Percentiles rank a stretch among this genome's conserved stretches.
phyloP scores from a whole-genome alignment of 2,888 invertebrate species.

The Peribatodes rhomboidaria region DNA sequence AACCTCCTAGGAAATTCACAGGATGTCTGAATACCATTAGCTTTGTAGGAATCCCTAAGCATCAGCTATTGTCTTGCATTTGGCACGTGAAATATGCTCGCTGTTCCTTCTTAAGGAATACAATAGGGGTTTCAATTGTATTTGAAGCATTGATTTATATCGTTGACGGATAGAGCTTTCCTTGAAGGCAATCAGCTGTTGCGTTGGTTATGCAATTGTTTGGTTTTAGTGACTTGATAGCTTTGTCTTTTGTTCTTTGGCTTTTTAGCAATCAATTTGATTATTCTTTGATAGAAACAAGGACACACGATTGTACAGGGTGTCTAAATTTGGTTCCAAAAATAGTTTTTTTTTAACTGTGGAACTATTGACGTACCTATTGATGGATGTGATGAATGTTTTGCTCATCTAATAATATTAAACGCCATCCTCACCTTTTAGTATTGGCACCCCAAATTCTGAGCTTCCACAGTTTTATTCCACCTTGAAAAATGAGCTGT shows the following conservation, averaged over 20 bases:
- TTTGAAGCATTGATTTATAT: conserved; percentile 74
- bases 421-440: too few species aligned
- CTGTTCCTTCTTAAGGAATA: conserved; percentile 65
- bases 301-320: background rate
- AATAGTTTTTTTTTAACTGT: too few species aligned
- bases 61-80: conserved; percentile 64
- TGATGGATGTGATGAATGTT: too few species aligned
- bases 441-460: too few species aligned
- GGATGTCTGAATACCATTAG: conserved; percentile 50
- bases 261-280: background rate
- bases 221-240: background rate
- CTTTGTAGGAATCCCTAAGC: conserved; percentile 53
- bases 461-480: too few species aligned
- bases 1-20: conserved; percentile 35
- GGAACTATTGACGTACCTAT: too few species aligned
- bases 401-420: too few species aligned
- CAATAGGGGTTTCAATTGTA: conserved; percentile 70
- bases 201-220: conserved; percentile 27
- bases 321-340: too few species aligned
- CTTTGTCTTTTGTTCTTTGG: background rate
- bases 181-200: conserved; percentile 44
- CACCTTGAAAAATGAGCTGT: too few species aligned
- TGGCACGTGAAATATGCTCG: conserved; percentile 68
- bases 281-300: background rate
- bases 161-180: conserved; percentile 60